Evolutionary conservation across 1,140 invertebrate genomes (phyloP).

Genomic region (Lucilia cuprina): DNA sequence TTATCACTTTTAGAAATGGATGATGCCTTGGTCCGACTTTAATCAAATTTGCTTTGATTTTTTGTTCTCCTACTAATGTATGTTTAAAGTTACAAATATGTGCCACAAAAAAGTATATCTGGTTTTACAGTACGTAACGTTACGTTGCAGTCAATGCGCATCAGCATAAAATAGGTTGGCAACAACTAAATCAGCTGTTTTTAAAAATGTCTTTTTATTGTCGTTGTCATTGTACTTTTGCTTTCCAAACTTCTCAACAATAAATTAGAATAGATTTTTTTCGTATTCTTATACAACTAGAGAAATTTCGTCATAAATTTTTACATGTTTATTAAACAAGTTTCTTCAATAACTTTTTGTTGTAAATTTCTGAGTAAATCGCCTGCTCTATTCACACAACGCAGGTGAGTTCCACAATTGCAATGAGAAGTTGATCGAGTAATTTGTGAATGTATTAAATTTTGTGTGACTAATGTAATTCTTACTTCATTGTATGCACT

Average conservation of each 20-base stretch:
- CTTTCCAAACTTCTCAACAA: not conserved
- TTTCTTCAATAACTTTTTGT: not conserved
- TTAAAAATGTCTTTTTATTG: not conserved
- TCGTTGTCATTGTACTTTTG: too few species aligned
- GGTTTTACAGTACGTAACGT: too few species aligned
- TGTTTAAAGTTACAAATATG: too few species aligned
- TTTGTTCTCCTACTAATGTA: too few species aligned
- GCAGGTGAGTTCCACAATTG: not conserved
- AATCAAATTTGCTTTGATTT: too few species aligned
- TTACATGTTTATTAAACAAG: not conserved
- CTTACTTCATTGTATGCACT: too few species aligned
- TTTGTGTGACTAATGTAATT: not conserved
- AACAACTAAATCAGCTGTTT: not conserved
- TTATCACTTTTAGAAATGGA: too few species aligned
- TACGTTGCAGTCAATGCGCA: too few species aligned
- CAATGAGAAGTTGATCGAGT: not conserved
- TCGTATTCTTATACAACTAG: not conserved
- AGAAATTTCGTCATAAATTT: not conserved
- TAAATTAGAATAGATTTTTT: not conserved
- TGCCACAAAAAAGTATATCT: too few species aligned
- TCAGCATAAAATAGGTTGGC: not conserved
- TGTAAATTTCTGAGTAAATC: not conserved
- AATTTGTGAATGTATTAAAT: not conserved
- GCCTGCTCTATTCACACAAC: not conserved
- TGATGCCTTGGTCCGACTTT: too few species aligned